Evolutionary conservation across 1,140 invertebrate genomes (phyloP), one percentile per base, ranked within the genome.

Genomic region (Temnothorax curvispinosus): DNA sequence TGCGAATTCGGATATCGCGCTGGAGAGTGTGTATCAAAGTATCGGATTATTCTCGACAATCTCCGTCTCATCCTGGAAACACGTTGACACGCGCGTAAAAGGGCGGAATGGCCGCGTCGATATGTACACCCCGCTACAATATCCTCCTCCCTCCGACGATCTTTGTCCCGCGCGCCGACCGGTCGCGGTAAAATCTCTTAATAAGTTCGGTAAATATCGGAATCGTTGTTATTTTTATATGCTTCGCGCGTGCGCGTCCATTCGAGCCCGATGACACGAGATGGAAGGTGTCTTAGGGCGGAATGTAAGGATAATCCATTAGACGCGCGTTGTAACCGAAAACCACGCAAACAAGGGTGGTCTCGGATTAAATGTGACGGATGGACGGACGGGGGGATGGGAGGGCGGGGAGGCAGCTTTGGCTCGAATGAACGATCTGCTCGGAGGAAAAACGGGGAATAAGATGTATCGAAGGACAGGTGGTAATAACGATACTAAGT

Each of bases 261-360:
- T 90, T 86, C 56, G 87, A 88, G 86, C 87, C 87, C 87, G 76
- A 84, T 75, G 80, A 58, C 72, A 85, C 78, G 56, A 50, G 78
- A 85, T 85, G 85, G 86, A 90, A 89, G 89, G 88, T 91, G 88
- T 72, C 80, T 75, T 67, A 67, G 89, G 84, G 84, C 87, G 38
- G 92, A 93, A 93, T 94, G 93, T 94, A 88, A 92, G 92, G 93
- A 94, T 94, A 95, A 94, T 95, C 94, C 94, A 95, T 95, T 95
- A 95, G 94, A 93, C 86, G 93, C 92, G 91, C 92, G 91, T 92
- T 94, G 94, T 95, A 95, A 95, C 93, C 93, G 87, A 94, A 94
- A 95, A 94, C 94, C 93, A 90, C 62, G 89, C 92, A 95, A 95
- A 95, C 94, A 94, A 93, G 94, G 94, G 94, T 92, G 93, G 88